A percentile compares a stretch with the other conserved stretches of the same genome.
Conservation (phyloP, 2,888 invertebrate species). For the Auanema freiburgensis region DNA sequence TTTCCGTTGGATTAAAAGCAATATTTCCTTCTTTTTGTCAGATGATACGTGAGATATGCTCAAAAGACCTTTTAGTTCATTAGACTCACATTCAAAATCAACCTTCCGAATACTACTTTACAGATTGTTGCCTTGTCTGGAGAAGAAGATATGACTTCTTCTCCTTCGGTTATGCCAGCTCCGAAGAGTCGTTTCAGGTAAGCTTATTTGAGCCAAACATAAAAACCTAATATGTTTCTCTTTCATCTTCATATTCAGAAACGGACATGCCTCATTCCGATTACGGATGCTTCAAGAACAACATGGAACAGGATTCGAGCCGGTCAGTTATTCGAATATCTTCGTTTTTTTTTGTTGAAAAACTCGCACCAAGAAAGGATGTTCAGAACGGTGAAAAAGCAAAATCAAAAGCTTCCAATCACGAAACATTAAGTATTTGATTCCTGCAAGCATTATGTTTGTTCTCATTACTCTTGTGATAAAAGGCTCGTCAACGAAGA, state of each 20-base stretch:
- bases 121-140: conserved; percentile 46
- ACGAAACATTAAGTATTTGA: no score
- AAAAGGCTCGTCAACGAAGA: no score
- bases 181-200: conserved; percentile 33
- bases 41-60: no score
- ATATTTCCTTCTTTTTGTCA: no score
- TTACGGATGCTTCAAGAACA: conserved; percentile 61
- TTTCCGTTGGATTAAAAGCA: no score
- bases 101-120: conserved; percentile 8
- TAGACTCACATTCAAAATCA: neutral
- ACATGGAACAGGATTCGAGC: conserved; percentile 43
- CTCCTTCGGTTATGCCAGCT: conserved; percentile 35
- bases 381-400: neutral
- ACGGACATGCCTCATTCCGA: conserved; percentile 55
- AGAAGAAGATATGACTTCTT: conserved; percentile 46
- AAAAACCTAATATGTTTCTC: neutral
- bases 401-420: neutral
- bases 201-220: neutral
- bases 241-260: conserved; percentile 28
- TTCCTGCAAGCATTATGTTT: no score
- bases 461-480: no score
- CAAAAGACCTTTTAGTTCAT: neutral
- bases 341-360: neutral
- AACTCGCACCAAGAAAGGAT: neutral
- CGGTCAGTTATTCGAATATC: conserved; percentile 21